Base-by-base conservation (phyloP, 2,888 invertebrate species). In the Drosophila longiperda region DNA sequence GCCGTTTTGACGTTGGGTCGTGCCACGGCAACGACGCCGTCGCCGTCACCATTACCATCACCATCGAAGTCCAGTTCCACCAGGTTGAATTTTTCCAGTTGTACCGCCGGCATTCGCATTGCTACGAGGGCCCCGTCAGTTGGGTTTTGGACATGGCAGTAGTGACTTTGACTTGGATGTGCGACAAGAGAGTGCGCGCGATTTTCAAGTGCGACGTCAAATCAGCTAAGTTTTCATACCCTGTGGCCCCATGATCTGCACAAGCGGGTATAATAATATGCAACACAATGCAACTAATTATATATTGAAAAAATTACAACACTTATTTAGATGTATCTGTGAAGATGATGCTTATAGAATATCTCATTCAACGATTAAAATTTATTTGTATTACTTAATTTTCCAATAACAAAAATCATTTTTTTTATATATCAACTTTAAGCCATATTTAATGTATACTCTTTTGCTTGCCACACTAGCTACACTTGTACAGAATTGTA, bases 201-300 rank as follows among this genome's bases (percentile, higher is more conserved):
- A 75, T 76, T 82, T 85, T 87, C 73, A 77, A 87, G 87, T 84
- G 85, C 78, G 73, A 75, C 83, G 80, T 86, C 86, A 82, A 88
- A 88, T 87, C 78, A 84, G 69, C 77, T 74, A 75, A 82, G 78
- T 76, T 80, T 83, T 72, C 66, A 68, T 73, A 77, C 68, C 67
- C 58, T 59, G 50, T 26, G 23, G 34, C 36, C 11, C n/a, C 4
- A 12, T 0, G n/a, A 7, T 3, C 20, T 17, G n/a, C n/a, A 9
- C 12, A 15, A 15, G 15, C 4, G 50, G 49, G 9, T 29, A 29
- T 26, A 12, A 9, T 11, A 5, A 4, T n/a, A 9, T 1, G 1
- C 32, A n/a, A n/a, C n/a, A 8, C 9, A 36, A 36, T 54, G 17
- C 6, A 9, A 49, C 49, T 29, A 29, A 36, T 36, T 23, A 36